Percentiles rank a stretch among this genome's conserved stretches.
Evolutionary conservation across 2,797 vertebrate species (phyloP).

Genomic region (Falco novaeseelandiae): DNA sequence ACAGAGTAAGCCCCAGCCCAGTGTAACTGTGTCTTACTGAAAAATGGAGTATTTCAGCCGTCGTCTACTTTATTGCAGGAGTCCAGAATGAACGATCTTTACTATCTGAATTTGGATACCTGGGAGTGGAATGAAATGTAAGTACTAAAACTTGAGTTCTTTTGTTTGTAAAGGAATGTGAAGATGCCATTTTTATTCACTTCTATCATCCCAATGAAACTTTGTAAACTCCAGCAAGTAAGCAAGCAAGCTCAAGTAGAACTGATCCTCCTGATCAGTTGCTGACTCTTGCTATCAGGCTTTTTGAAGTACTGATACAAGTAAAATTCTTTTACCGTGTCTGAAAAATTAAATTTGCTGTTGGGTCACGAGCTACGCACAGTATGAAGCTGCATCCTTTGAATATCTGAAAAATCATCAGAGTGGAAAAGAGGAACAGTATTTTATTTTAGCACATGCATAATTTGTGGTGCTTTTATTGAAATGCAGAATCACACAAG

Average conservation of each 20-base stretch:
- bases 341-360: background rate
- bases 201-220: background rate
- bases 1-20: constrained; percentile 79
- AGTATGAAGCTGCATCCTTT: background rate
- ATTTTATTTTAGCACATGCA: fast-evolving
- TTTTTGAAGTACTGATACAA: fast-evolving
- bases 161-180: background rate
- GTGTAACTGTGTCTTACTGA: fast-evolving
- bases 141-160: background rate
- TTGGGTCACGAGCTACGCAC: fast-evolving
- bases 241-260: background rate
- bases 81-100: constrained; percentile 92
- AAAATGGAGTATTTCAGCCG: background rate
- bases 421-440: background rate
- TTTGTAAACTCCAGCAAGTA: background rate
- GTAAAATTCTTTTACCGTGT: background rate
- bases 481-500: constrained; percentile 77
- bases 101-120: constrained; percentile 91
- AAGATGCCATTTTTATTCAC: background rate
- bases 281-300: background rate
- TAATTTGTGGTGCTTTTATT: background rate
- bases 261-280: background rate
- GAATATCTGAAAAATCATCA: background rate
- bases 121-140: constrained; percentile 98
- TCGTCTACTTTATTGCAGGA: constrained; percentile 76